Evolutionary conservation across 2,888 invertebrate species (phyloP), one percentile per base, ranked within the genome.

Genomic region (Artemia sinica): DNA sequence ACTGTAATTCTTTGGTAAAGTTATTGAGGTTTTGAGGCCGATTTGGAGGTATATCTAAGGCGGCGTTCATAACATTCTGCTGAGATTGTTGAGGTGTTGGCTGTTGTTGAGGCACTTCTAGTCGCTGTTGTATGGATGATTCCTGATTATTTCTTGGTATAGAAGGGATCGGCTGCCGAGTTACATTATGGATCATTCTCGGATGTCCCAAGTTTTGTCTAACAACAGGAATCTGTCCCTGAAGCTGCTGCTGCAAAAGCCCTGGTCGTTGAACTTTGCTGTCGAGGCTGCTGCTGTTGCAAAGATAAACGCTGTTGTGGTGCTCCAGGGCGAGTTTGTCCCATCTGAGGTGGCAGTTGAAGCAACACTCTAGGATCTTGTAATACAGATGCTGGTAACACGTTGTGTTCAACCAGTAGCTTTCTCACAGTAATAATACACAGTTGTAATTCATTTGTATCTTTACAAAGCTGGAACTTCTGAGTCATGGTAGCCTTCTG

Each of bases 171-270:
- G n/a, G 58, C 58, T 58, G 58, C 10, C 58, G 58, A 14, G 18
- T 18, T 14, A 58, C 58, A 58, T 58, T 58, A n/a, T 58, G 58
- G n/a, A 58, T 18, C 58, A 58, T 58, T 58, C 58, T n/a, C n/a
- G 58, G 58, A 18, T n/a, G 58, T 58, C 18, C 28, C 28, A 28
- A 18, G 58, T n/a, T n/a, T 18, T 58, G 58, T 18, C 58, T 58
- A n/a, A 18, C 18, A 14, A 18, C 8, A 58, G 58, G 58, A 18
- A 58, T n/a, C 58, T 58, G 58, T 9, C 58, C 58, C 58, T 58
- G 58, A n/a, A 58, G 18, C 58, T 58, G 58, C 10, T 58, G 58
- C 58, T 58, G 58, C 8, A 58, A 18, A n/a, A 58, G 58, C 8
- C 58, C 58, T 14, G 58, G 58, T 18, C 58, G n/a, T 10, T 58